These are phyloP conservation scores for Drosophila basisetae DNA, from an alignment of 2,888 invertebrate genomes.

Conservation along the genomic window DNA sequence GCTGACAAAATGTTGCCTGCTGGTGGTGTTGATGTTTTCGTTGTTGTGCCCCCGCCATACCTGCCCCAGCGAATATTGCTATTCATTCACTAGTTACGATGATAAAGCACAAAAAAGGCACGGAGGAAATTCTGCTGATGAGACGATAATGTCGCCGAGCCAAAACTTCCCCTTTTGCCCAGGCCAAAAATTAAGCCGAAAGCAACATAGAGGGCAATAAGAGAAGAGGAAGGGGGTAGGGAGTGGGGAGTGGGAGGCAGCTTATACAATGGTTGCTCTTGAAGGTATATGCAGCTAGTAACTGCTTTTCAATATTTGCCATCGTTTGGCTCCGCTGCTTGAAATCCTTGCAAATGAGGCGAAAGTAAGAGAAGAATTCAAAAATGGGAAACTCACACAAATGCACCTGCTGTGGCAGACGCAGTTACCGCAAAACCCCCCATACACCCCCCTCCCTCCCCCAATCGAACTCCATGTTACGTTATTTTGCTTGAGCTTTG, in stretches of 20 bases:
- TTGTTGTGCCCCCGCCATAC: constrained; percentile 34
- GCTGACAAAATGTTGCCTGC: constrained; percentile 63
- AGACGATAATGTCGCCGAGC: constrained; percentile 67
- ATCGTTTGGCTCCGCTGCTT: constrained; percentile 35
- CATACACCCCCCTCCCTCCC: neutral
- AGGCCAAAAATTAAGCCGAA: constrained; percentile 59
- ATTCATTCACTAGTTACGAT: constrained; percentile 81
- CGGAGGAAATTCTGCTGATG: constrained; percentile 81
- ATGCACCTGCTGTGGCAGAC: constrained; percentile 21
- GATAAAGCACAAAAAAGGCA: constrained; percentile 79
- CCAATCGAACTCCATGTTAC: neutral
- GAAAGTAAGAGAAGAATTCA: constrained; percentile 45
- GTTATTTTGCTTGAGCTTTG: constrained; percentile 47
- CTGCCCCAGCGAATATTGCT: constrained; percentile 58
- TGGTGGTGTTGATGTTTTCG: constrained; percentile 57
- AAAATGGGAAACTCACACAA: constrained; percentile 36
- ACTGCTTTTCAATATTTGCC: constrained; percentile 72
- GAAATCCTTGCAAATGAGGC: constrained; percentile 72
- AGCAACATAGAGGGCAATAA: constrained; percentile 8
- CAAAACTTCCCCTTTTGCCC: neutral
- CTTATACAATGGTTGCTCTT: constrained; percentile 23
- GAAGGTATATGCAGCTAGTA: constrained; percentile 55
- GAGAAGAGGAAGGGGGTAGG: neutral
- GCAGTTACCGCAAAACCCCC: neutral
- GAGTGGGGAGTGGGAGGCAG: neutral